phyloP scores from a whole-genome alignment of 2,888 invertebrate species.

The Thereva unica region DNA sequence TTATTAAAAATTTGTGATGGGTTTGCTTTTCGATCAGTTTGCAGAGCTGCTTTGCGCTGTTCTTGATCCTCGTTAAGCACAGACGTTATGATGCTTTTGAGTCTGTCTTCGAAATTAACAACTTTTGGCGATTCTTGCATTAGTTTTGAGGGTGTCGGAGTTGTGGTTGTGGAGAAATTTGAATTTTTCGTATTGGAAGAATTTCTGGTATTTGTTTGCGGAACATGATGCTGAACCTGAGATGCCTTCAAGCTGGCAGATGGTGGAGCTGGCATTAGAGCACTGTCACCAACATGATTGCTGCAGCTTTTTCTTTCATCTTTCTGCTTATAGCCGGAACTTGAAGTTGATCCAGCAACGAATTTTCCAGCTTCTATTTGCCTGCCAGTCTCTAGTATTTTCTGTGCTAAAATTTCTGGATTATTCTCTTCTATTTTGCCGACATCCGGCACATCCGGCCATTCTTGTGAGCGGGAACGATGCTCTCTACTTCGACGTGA shows the following conservation, averaged over 20 bases:
- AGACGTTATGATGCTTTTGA: slow-evolving; percentile 84
- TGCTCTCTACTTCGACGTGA: slow-evolving; percentile 71
- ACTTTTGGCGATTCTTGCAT: slow-evolving; percentile 75
- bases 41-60: slow-evolving; percentile 55
- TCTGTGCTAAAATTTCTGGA: slow-evolving; percentile 86
- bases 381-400: slow-evolving; percentile 85
- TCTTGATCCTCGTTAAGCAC: slow-evolving; percentile 84
- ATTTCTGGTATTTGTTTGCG: slow-evolving; percentile 15
- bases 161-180: slow-evolving; percentile 17
- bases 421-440: slow-evolving; percentile 91
- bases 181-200: slow-evolving; percentile 22
- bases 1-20: slow-evolving; percentile 45
- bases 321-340: slow-evolving; percentile 33
- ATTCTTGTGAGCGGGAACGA: slow-evolving; percentile 82
- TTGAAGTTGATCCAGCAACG: slow-evolving; percentile 46
- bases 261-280: slow-evolving; percentile 57
- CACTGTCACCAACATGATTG: slow-evolving; percentile 47
- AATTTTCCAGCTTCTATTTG: slow-evolving; percentile 86
- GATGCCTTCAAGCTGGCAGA: slow-evolving; percentile 21
- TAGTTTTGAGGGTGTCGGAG: slow-evolving; percentile 43
- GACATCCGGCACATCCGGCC: slow-evolving; percentile 89
- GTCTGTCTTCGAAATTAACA: slow-evolving; percentile 86
- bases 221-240: slow-evolving; percentile 22
- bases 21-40: slow-evolving; percentile 42
- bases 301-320: slow-evolving; percentile 39